Conservation (phyloP, 2,797 vertebrate species). For the Pangasius djambal region DNA sequence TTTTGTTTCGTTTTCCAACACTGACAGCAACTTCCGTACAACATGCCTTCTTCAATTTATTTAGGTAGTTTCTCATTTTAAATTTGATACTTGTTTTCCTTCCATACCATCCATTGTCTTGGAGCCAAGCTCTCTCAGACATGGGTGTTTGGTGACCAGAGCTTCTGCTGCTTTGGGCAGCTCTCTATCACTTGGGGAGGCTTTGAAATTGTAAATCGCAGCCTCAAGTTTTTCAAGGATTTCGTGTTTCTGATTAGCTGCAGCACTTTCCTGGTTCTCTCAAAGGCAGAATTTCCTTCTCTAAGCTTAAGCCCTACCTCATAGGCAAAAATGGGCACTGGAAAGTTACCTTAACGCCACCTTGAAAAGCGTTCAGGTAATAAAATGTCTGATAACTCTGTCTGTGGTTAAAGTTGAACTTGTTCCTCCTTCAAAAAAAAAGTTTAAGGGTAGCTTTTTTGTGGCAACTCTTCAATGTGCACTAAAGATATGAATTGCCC, state of each 20-base stretch:
- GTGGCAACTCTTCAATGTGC: conserved; percentile 52
- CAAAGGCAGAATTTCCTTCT: conserved; percentile 42
- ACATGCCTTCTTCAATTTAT: too few species aligned
- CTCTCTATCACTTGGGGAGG: too few species aligned
- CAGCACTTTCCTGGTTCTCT: conserved; percentile 41
- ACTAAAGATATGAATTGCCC: conserved; percentile 46
- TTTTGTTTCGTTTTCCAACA: too few species aligned
- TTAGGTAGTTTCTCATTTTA: too few species aligned
- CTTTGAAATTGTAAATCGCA: too few species aligned
- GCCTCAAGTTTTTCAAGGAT: not conserved
- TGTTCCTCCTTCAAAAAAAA: conserved; percentile 4
- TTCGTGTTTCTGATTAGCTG: not conserved
- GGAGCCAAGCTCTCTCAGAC: too few species aligned
- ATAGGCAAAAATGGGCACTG: conserved; percentile 41
- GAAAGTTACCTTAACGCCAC: conserved; percentile 40
- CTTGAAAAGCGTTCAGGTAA: conserved; percentile 24
- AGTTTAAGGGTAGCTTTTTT: conserved; percentile 49
- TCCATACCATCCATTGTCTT: too few species aligned
- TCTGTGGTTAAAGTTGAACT: conserved; percentile 44
- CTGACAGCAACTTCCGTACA: too few species aligned
- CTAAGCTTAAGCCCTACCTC: conserved; percentile 44
- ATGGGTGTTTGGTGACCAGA: too few species aligned
- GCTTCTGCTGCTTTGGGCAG: too few species aligned
- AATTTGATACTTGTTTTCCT: too few species aligned
- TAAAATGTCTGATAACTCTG: conserved; percentile 38